A percentile compares a stretch with the other conserved stretches of the same genome.
These are phyloP conservation scores for Zonitis immaculata DNA, from an alignment of 2,888 invertebrate genomes.

Conservation along the genomic window DNA sequence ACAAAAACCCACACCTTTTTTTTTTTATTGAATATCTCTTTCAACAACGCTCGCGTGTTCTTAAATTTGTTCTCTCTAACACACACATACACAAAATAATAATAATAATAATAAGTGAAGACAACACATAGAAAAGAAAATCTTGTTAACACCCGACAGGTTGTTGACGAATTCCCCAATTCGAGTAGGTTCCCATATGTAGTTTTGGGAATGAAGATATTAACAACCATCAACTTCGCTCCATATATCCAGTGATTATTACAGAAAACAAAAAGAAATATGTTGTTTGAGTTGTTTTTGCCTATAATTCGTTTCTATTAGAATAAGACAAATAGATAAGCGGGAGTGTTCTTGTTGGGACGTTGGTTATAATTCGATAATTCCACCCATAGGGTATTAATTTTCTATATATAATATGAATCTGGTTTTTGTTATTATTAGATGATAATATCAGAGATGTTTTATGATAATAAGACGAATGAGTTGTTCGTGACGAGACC, in stretches of 20 bases:
- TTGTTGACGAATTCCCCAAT: slow-evolving; percentile 12
- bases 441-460: slow-evolving; percentile 30
- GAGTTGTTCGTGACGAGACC: slow-evolving; percentile 31
- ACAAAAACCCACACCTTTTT: slow-evolving; percentile 34
- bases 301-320: too few species aligned
- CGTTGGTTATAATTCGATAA: too few species aligned
- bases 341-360: too few species aligned
- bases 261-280: too few species aligned
- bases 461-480: slow-evolving; percentile 33
- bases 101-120: slow-evolving; percentile 18
- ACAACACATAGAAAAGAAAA: slow-evolving; percentile 2
- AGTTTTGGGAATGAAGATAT: slow-evolving; percentile 32
- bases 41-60: slow-evolving; percentile 27
- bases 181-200: slow-evolving; percentile 21
- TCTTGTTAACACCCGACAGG: slow-evolving; percentile 33
- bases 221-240: slow-evolving; percentile 13
- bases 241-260: too few species aligned
- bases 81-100: slow-evolving; percentile 1
- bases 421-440: slow-evolving; percentile 30
- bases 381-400: background rate
- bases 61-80: slow-evolving; percentile 24
- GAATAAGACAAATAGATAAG: too few species aligned
- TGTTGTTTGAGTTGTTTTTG: too few species aligned
- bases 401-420: slow-evolving; percentile 25
- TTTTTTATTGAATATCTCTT: slow-evolving; percentile 30